Evolutionary conservation across 1,140 invertebrate genomes (phyloP), one percentile per base, ranked within the genome.

Genomic region (Drosophila ficusphila): DNA sequence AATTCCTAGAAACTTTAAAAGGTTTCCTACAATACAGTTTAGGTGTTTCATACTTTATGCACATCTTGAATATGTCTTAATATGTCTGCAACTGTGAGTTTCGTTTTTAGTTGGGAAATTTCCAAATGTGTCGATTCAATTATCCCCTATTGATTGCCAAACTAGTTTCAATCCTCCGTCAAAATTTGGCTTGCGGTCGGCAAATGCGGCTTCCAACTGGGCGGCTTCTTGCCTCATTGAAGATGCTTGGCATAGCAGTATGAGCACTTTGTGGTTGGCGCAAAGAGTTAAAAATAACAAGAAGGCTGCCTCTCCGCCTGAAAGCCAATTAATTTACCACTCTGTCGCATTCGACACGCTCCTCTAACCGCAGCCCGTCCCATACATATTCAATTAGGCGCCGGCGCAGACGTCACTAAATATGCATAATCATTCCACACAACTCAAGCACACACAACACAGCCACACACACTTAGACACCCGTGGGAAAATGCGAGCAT

Each of bases 341-440:
- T 71, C 42, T 62, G 56, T 58, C 57, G 42, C 53, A 44, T 61
- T 75, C 33, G 76, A 53, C 53, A 49, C 49, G 16, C 62, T 47
- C 46, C 52, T 54, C 76, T 12, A 2, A 0, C 12, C 36, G 2
- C 16, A 36, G 5, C 33, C 19, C 46, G 5, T 34, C 21, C 60
- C 25, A 39, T 73, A 61, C 38, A 85, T 68, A 85, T 85, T 85
- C 81, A 86, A 85, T 85, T 85, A 86, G 81, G 61, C 56, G 60
- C 64, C 68, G 68, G 67, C 67, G 67, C 68, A 72, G 69, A 64
- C 70, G 48, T 61, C 69, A 39, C 76, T 52, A 58, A 86, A 85
- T 86, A 88, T 85, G 81, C 79, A 85, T 76, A 86, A 76, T 85
- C 62, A 79, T 86, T 42, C 19, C 46, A 34, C 41, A 25, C 19